Percentiles rank a stretch among this genome's conserved stretches.
These are phyloP conservation scores for Aphelenchoides fujianensis DNA, from an alignment of 1,140 invertebrate species.

Conservation along the genomic window DNA sequence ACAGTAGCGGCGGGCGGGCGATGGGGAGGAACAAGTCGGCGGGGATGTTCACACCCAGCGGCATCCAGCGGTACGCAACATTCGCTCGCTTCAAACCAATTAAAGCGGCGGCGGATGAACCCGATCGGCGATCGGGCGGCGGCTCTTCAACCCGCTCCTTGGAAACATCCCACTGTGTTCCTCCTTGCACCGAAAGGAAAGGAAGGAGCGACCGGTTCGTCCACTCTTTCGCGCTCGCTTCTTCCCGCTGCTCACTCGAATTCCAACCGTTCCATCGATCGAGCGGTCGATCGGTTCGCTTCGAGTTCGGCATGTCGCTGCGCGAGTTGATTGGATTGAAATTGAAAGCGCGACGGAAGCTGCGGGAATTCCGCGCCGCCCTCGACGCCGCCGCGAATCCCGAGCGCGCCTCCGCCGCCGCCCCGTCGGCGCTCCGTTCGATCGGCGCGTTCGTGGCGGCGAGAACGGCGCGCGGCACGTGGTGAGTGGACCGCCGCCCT, in stretches of 20 bases:
- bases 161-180: not conserved
- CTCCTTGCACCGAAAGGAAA: too few relatives aligned
- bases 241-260: not conserved
- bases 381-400: not conserved
- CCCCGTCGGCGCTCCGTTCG: not conserved
- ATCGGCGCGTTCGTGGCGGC: not conserved
- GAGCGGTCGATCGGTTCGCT: too few relatives aligned
- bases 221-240: too few relatives aligned
- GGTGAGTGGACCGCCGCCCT: not conserved
- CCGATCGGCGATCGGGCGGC: too few relatives aligned
- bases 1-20: too few relatives aligned
- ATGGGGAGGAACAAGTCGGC: too few relatives aligned
- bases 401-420: not conserved
- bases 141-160: not conserved
- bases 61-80: too few relatives aligned
- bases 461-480: conserved; percentile 10
- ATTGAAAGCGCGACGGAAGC: not conserved
- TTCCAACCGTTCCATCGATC: not conserved
- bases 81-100: too few relatives aligned
- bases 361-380: not conserved
- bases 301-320: not conserved
- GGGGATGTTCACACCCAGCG: too few relatives aligned
- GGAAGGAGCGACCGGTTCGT: not conserved
- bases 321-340: not conserved
- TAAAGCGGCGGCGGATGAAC: too few relatives aligned